Evolutionary conservation across 2,113 vertebrate genomes (phyloP).

Genomic region (Pholis gunnellus): DNA sequence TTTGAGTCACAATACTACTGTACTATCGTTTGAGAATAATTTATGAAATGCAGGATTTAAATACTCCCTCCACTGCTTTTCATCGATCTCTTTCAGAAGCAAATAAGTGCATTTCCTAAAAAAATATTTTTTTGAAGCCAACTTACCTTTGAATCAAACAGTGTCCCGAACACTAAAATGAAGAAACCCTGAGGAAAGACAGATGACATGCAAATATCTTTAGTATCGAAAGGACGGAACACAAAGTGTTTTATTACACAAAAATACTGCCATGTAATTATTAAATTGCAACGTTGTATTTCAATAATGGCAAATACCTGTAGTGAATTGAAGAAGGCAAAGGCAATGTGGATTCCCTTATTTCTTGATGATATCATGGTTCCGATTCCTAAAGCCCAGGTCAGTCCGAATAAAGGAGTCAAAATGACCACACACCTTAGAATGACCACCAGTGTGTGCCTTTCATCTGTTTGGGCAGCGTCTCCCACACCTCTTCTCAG

Average conservation of each 20-base stretch:
- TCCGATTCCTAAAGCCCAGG: constrained; percentile 90
- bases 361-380: constrained; percentile 68
- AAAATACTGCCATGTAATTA: not conserved
- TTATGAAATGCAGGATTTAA: not conserved
- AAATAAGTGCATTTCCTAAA: not conserved
- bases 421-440: constrained; percentile 87
- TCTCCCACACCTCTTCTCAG: constrained; percentile 82
- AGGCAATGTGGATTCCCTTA: constrained; percentile 83
- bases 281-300: not conserved
- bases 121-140: not conserved
- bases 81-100: not conserved
- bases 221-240: not conserved
- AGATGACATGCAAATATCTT: not conserved
- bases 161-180: constrained; percentile 85
- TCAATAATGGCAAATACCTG: constrained; percentile 80
- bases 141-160: constrained; percentile 76
- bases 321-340: constrained; percentile 89
- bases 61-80: not conserved
- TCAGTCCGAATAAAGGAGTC: constrained; percentile 90
- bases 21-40: too few relatives aligned
- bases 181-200: constrained; percentile 82
- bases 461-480: constrained; percentile 71
- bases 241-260: not conserved
- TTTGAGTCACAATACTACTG: not conserved
- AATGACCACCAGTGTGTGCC: constrained; percentile 83